These are phyloP conservation scores for Indri indri DNA, from an alignment of 2,113 vertebrate species.

Conservation along the genomic window DNA sequence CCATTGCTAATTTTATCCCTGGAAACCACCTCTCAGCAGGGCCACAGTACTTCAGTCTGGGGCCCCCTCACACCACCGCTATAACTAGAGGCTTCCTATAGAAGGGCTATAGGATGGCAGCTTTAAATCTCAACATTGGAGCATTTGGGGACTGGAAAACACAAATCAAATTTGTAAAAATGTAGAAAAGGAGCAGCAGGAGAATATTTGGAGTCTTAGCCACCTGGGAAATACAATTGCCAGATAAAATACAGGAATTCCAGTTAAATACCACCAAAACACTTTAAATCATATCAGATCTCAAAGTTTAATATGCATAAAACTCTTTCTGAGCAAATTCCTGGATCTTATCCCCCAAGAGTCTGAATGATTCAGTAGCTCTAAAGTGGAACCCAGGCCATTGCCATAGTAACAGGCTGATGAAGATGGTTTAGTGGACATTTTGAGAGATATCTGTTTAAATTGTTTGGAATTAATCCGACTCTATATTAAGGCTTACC, in stretches of 20 bases:
- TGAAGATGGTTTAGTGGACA: not conserved
- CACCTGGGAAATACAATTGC: not conserved
- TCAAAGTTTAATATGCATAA: not conserved
- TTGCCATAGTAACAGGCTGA: not conserved
- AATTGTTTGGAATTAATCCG: not conserved
- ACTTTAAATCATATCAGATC: not conserved
- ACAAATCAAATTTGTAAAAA: not conserved
- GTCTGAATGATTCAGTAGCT: not conserved
- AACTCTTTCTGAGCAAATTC: not conserved
- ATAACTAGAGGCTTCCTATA: too few relatives aligned
- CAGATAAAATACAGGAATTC: not conserved
- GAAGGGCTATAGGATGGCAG: not conserved
- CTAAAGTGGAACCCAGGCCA: not conserved
- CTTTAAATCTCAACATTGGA: not conserved
- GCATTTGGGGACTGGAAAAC: not conserved
- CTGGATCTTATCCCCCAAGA: not conserved
- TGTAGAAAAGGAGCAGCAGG: not conserved
- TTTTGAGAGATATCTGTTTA: conserved; percentile 22
- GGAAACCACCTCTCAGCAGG: not conserved
- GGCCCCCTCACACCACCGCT: fast-evolving
- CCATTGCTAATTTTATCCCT: not conserved
- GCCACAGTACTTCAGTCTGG: not conserved
- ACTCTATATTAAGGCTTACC: not conserved
- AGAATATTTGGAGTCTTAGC: conserved; percentile 20
- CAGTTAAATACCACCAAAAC: not conserved